Conservation (phyloP, 2,888 invertebrate genomes). For the Tinea pellionella region DNA sequence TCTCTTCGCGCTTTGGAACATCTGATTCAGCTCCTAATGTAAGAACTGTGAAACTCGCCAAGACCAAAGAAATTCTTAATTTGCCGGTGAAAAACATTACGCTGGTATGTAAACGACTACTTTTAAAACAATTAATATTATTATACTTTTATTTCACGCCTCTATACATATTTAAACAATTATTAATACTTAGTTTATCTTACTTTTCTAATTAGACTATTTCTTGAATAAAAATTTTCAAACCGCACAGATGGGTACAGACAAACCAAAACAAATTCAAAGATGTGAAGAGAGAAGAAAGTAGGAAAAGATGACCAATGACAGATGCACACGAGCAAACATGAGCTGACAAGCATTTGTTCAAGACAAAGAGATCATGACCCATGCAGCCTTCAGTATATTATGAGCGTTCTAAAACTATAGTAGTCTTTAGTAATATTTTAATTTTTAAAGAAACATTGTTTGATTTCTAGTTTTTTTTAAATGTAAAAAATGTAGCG, state of each 20-base stretch:
- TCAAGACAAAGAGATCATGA: too few relatives aligned
- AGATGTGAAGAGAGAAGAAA: background rate
- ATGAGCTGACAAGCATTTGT: too few relatives aligned
- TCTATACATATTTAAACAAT: background rate
- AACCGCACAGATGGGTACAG: too few relatives aligned
- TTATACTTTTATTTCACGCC: background rate
- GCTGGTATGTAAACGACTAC: constrained; percentile 6
- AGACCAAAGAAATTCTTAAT: constrained; percentile 29
- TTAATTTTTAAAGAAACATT: too few relatives aligned
- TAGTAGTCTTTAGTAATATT: too few relatives aligned
- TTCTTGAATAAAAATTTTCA: background rate
- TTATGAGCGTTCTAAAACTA: too few relatives aligned
- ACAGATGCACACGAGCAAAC: constrained; percentile 44
- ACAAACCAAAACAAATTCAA: background rate
- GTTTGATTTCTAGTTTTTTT: too few relatives aligned
- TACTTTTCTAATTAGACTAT: background rate
- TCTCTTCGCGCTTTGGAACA: constrained; percentile 41
- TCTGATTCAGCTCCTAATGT: constrained; percentile 35
- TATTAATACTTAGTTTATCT: background rate
- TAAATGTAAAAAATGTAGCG: too few relatives aligned
- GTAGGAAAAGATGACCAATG: constrained; percentile 37
- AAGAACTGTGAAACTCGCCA: background rate
- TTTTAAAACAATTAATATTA: too few relatives aligned
- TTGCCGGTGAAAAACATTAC: constrained; percentile 48
- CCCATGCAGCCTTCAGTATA: too few relatives aligned